phyloP scores from a whole-genome alignment of 2,888 invertebrate species.

The Mongoloraphidia duomilia region DNA sequence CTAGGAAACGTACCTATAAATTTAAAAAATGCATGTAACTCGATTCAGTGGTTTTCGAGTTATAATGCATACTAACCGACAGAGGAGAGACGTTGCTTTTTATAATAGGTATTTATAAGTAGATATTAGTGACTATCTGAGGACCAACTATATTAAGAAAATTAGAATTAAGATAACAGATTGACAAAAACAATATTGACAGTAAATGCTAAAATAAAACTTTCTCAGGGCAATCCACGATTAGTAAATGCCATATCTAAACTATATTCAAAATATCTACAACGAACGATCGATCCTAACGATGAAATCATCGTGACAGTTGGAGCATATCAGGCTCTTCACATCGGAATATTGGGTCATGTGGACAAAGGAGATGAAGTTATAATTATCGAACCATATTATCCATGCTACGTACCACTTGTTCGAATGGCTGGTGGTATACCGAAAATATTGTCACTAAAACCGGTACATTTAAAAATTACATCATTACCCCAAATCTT shows the following conservation, averaged over 20 bases:
- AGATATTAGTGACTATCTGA: too few relatives aligned
- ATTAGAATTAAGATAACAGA: too few relatives aligned
- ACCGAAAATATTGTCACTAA: conserved; percentile 47
- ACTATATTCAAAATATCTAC: conserved; percentile 42
- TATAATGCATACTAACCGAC: too few relatives aligned
- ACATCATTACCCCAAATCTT: background rate
- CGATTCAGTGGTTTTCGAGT: too few relatives aligned
- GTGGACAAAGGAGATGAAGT: conserved; percentile 46
- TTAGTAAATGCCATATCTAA: conserved; percentile 45
- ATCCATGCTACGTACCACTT: conserved; percentile 60
- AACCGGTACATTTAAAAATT: conserved; percentile 30
- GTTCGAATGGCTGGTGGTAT: conserved; percentile 44
- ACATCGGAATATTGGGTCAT: conserved; percentile 39
- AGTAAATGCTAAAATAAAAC: too few relatives aligned
- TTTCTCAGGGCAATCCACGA: conserved; percentile 45
- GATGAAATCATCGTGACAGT: conserved; percentile 48
- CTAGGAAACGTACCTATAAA: too few relatives aligned
- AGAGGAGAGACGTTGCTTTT: too few relatives aligned
- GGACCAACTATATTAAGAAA: too few relatives aligned
- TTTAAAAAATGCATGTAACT: too few relatives aligned
- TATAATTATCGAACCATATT: conserved; percentile 59
- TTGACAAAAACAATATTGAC: too few relatives aligned
- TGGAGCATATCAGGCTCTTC: conserved; percentile 60
- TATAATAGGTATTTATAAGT: too few relatives aligned
- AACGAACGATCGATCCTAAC: conserved; percentile 40